Evolutionary conservation across 1,140 invertebrate genomes (phyloP).

Genomic region (Archegozetes longisetosus): DNA sequence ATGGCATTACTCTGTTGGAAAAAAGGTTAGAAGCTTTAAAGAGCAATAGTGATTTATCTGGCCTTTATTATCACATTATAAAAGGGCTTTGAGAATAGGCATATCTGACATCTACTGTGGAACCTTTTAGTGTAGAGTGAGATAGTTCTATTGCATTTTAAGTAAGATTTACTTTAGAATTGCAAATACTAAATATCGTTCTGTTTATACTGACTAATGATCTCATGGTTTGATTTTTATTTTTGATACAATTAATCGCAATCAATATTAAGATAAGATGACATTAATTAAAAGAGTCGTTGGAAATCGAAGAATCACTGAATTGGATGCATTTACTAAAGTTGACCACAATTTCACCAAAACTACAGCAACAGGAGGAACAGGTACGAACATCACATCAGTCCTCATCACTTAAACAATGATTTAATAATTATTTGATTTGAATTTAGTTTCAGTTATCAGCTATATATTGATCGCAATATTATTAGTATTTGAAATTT

Average conservation of each 20-base stretch:
- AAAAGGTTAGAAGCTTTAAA: too few species aligned
- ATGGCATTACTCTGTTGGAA: too few species aligned
- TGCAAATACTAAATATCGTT: too few species aligned
- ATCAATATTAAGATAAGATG: not conserved
- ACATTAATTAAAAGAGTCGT: not conserved
- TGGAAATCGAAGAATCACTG: not conserved
- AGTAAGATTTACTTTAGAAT: too few species aligned
- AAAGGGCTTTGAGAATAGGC: too few species aligned
- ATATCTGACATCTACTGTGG: too few species aligned
- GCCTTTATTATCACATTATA: too few species aligned
- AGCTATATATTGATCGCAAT: conserved; percentile 57
- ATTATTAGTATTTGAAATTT: conserved; percentile 62
- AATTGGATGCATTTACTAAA: conserved; percentile 79
- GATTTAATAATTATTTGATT: conserved; percentile 19
- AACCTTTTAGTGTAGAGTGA: too few species aligned
- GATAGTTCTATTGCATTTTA: too few species aligned
- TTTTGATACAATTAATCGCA: not conserved
- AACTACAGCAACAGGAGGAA: conserved; percentile 60
- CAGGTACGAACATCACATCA: conserved; percentile 34
- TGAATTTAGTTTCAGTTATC: conserved; percentile 55
- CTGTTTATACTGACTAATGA: too few species aligned
- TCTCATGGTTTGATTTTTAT: too few species aligned
- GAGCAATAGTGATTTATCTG: too few species aligned
- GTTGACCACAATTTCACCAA: conserved; percentile 65
- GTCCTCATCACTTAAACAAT: not conserved